phyloP scores from a whole-genome alignment of 30 jellyfish, hydroid and myxozoan species.

The Aurelia coerulea region DNA sequence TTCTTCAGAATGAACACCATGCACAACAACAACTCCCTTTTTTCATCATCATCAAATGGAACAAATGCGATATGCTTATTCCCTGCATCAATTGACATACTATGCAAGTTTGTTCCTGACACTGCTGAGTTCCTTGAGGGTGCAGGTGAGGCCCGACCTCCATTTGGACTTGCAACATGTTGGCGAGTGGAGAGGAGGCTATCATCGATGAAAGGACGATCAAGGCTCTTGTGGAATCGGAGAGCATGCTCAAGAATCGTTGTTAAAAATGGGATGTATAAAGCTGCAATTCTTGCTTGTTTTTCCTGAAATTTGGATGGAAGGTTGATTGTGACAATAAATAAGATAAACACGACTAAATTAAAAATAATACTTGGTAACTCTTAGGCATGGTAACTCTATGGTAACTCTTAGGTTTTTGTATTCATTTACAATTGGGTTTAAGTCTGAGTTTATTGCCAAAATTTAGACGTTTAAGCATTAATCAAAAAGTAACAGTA shows the following conservation, averaged over 20 bases:
- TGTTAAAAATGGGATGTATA: slow-evolving; percentile 91
- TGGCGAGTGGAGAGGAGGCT: slow-evolving; percentile 84
- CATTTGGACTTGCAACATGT: slow-evolving; percentile 37
- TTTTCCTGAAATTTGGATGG: slow-evolving; percentile 58
- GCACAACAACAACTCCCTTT: slow-evolving; percentile 81
- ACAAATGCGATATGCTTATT: slow-evolving; percentile 58
- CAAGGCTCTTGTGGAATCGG: slow-evolving; percentile 96
- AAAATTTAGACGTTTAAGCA: too few relatives aligned
- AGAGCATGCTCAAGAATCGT: slow-evolving; percentile 97
- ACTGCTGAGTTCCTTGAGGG: slow-evolving; percentile 66
- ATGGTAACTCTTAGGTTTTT: too few relatives aligned
- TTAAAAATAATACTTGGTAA: too few relatives aligned
- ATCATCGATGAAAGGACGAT: slow-evolving; percentile 93
- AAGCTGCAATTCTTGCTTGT: slow-evolving; percentile 91
- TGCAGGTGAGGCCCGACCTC: slow-evolving; percentile 78
- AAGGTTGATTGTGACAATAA: not conserved
- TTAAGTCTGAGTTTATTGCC: too few relatives aligned
- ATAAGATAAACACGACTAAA: not conserved
- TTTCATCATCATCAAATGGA: slow-evolving; percentile 97
- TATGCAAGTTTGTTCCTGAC: slow-evolving; percentile 20
- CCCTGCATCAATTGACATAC: slow-evolving; percentile 32
- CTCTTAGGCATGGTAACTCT: too few relatives aligned
- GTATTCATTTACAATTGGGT: too few relatives aligned
- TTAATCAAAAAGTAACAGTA: too few relatives aligned
- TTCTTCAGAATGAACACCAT: slow-evolving; percentile 80